Conservation (phyloP, 2,113 vertebrate genomes). For the Cyphomyrus plagiostoma region DNA sequence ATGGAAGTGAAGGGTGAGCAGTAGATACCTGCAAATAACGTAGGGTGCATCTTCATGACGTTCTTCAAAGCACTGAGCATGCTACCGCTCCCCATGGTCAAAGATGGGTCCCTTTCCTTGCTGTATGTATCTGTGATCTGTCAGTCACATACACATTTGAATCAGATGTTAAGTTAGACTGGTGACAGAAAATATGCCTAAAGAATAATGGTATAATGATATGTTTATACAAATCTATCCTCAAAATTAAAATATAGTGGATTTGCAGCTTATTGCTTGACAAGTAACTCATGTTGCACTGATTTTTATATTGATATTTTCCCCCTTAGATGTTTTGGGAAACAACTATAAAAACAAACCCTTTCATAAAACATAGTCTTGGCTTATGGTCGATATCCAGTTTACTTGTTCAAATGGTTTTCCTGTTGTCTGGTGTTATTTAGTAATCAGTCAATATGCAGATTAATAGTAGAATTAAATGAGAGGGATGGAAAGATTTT, state of each 20-base stretch:
- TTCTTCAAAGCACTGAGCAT: slow-evolving; percentile 33
- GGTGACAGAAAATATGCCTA: not conserved
- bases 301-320: not conserved
- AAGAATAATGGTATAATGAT: not conserved
- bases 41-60: slow-evolving; percentile 1
- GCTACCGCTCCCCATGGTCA: not conserved
- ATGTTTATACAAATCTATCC: not conserved
- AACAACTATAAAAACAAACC: not conserved
- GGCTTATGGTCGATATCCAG: not conserved
- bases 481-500: not conserved
- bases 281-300: not conserved
- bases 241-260: not conserved
- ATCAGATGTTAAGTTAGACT: not conserved
- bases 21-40: not conserved
- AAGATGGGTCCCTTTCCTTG: slow-evolving; percentile 25
- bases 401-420: not conserved
- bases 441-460: not conserved
- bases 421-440: not conserved
- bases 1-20: not conserved
- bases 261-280: not conserved
- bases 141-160: not conserved
- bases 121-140: not conserved
- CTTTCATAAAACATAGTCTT: not conserved
- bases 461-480: not conserved
- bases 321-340: not conserved